phyloP scores from a whole-genome alignment of 53 echinoderm and acorn worm species.

The Holothuria leucospilota region DNA sequence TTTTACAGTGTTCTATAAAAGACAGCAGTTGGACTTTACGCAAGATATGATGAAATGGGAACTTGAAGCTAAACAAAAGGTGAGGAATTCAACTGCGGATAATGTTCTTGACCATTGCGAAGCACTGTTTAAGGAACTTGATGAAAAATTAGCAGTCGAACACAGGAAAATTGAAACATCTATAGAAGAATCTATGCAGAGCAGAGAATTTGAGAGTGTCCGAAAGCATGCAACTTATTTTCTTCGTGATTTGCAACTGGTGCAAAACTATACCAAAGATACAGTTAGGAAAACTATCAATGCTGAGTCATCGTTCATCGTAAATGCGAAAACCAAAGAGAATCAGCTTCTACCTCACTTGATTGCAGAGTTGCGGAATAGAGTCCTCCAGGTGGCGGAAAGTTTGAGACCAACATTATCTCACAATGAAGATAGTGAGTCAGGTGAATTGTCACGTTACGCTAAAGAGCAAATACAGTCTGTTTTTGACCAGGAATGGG shows the following conservation, averaged over 20 bases:
- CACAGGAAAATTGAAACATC: not conserved
- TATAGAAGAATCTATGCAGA: not conserved
- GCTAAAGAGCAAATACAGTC: not conserved
- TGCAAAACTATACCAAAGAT: not conserved
- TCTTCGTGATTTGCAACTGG: not conserved
- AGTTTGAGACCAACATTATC: not conserved
- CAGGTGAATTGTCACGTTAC: not conserved
- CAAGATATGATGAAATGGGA: conserved; percentile 21
- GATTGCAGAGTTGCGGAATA: not conserved
- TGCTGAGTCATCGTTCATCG: not conserved
- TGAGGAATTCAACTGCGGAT: not conserved
- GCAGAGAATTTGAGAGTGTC: conserved; percentile 8
- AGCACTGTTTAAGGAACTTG: not conserved
- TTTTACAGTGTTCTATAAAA: not conserved
- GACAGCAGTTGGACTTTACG: not conserved
- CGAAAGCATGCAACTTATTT: conserved; percentile 11
- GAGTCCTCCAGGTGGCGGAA: not conserved
- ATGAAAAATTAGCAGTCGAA: not conserved
- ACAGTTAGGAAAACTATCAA: not conserved
- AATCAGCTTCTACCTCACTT: not conserved
- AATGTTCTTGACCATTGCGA: not conserved
- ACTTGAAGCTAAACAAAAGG: conserved; percentile 3
- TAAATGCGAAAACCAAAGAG: not conserved
- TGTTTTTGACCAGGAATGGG: not conserved
- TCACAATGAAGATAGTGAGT: not conserved